Conservation (phyloP, 2,797 vertebrate genomes). For the Siniperca obscura region DNA sequence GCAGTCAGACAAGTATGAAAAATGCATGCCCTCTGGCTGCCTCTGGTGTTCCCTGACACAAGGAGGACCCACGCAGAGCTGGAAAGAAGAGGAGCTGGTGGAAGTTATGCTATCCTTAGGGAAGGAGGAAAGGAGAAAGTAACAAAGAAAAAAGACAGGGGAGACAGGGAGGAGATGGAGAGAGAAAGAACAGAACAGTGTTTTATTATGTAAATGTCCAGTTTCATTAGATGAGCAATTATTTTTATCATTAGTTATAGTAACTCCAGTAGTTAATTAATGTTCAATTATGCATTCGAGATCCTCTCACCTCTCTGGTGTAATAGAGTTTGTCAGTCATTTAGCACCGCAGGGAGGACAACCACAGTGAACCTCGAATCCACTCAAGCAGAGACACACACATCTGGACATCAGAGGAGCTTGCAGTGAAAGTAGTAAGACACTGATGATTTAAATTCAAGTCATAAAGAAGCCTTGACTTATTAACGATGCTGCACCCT, state of each 20-base stretch:
- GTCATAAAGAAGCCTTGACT: constrained; percentile 28
- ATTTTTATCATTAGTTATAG: constrained; percentile 69
- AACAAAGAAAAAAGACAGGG: neutral
- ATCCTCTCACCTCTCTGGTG: constrained; percentile 61
- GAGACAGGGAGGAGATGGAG: neutral
- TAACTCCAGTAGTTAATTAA: constrained; percentile 67
- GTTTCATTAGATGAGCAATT: constrained; percentile 66
- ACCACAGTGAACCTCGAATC: constrained; percentile 23
- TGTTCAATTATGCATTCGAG: constrained; percentile 69
- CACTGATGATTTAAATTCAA: constrained; percentile 44
- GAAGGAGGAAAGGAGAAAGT: neutral
- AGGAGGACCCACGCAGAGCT: constrained; percentile 32
- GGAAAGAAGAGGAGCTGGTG: constrained; percentile 18
- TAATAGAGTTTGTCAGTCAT: constrained; percentile 68
- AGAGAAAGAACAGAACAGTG: constrained; percentile 17
- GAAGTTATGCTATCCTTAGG: constrained; percentile 33
- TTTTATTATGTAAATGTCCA: constrained; percentile 61
- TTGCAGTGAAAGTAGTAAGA: neutral
- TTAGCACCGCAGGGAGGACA: constrained; percentile 38
- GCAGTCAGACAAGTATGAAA: constrained; percentile 67
- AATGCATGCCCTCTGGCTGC: constrained; percentile 54
- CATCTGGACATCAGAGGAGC: constrained; percentile 53
- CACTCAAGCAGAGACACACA: constrained; percentile 47
- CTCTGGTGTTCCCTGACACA: constrained; percentile 39
- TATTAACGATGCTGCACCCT: constrained; percentile 30